Conservation (phyloP, 2,888 invertebrate species). For the Drosophila rubida region DNA sequence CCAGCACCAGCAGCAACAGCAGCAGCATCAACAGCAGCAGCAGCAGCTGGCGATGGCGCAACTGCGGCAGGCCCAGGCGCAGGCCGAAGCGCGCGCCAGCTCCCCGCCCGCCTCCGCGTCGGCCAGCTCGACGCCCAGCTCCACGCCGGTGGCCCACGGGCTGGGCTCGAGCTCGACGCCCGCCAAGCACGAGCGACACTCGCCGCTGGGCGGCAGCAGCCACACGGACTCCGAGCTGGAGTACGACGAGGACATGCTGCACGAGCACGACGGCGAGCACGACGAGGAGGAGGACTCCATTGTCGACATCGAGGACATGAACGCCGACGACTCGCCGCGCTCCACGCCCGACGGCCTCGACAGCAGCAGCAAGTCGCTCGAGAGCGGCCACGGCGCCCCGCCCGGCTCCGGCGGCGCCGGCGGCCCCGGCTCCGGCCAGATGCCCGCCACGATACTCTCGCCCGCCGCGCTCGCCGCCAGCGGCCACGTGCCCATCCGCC, state of each 20-base stretch:
- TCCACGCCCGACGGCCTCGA: constrained; percentile 84
- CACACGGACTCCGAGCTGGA: constrained; percentile 85
- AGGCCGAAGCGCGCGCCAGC: constrained; percentile 63
- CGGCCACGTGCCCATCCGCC: constrained; percentile 89
- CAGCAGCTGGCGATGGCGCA: constrained; percentile 57
- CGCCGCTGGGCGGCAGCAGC: constrained; percentile 84
- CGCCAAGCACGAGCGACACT: constrained; percentile 84
- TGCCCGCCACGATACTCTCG: constrained; percentile 80
- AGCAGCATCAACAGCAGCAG: constrained; percentile 71
- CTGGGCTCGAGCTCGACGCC: constrained; percentile 52
- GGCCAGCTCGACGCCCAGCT: constrained; percentile 73
- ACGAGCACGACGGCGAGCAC: constrained; percentile 76
- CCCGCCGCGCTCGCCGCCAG: constrained; percentile 83
- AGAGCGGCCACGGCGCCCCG: constrained; percentile 61
- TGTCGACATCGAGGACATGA: constrained; percentile 92
- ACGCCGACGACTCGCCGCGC: constrained; percentile 85
- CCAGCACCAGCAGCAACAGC: constrained; percentile 66
- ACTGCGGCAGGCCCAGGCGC: constrained; percentile 70
- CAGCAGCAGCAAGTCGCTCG: constrained; percentile 83
- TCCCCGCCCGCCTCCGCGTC: constrained; percentile 80
- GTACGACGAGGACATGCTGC: constrained; percentile 82
- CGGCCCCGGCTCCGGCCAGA: constrained; percentile 57
- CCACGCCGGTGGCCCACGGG: constrained; percentile 60
- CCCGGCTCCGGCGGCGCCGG: constrained; percentile 36
- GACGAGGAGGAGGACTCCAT: constrained; percentile 87